Percentiles rank a stretch among this genome's conserved stretches.
Evolutionary conservation across 2,888 invertebrate genomes (phyloP).

Genomic region (Conistra vaccinii): DNA sequence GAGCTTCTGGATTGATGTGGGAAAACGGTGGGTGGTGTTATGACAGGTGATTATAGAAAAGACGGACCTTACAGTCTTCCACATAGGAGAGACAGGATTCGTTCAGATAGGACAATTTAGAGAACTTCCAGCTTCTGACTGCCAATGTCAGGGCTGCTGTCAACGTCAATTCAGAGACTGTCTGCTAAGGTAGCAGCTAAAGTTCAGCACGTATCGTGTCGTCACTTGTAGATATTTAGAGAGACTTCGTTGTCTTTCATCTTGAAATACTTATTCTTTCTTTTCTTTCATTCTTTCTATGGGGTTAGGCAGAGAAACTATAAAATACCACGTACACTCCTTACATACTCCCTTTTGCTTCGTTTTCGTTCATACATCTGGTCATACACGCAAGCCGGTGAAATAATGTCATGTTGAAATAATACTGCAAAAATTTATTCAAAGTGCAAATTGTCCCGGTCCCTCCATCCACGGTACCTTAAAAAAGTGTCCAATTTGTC

Average conservation of each 20-base stretch:
- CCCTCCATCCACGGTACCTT: constrained; percentile 39
- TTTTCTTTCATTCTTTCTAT: too few relatives aligned
- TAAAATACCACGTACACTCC: too few relatives aligned
- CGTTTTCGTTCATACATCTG: too few relatives aligned
- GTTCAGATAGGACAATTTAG: background rate
- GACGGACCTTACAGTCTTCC: background rate
- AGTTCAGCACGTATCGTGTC: background rate
- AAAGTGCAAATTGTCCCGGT: background rate
- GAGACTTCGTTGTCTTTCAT: background rate
- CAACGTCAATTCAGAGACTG: background rate
- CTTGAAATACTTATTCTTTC: background rate
- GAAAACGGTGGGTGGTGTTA: background rate
- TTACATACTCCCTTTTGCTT: too few relatives aligned
- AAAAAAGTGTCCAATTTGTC: constrained; percentile 66
- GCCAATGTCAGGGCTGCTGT: background rate
- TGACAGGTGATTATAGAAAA: background rate
- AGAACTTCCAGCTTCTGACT: background rate
- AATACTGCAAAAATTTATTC: background rate
- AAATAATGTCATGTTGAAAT: background rate
- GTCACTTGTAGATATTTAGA: background rate
- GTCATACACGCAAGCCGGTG: too few relatives aligned
- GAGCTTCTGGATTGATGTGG: background rate
- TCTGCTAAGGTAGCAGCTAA: background rate
- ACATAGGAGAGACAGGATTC: background rate
- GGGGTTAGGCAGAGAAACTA: too few relatives aligned